Conservation (phyloP, 2,113 vertebrate species). For the Scytalopus superciliaris region DNA sequence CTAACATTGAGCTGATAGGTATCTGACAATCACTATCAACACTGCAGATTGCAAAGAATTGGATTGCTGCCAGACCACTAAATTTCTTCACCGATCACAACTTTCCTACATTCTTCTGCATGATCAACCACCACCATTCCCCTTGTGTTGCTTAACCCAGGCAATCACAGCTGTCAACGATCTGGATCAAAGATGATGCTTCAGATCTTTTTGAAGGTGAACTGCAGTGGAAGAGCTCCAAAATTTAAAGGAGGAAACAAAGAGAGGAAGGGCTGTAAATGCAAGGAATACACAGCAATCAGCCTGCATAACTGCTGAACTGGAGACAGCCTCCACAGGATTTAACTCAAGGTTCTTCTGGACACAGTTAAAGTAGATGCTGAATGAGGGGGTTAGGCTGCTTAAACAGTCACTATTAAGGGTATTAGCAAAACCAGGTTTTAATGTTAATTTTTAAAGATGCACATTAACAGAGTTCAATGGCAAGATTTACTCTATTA, state of each 20-base stretch:
- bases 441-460: neutral
- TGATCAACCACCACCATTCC: accelerated
- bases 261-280: neutral
- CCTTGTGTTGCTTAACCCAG: neutral
- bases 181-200: neutral
- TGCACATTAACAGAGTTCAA: neutral
- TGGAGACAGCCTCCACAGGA: neutral
- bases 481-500: too few species aligned
- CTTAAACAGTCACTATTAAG: neutral
- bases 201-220: neutral
- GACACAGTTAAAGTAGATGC: neutral
- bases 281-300: neutral
- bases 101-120: neutral
- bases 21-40: neutral
- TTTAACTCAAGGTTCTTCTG: neutral
- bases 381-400: neutral
- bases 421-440: neutral
- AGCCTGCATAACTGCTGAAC: neutral
- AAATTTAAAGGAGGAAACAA: neutral
- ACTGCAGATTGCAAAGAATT: neutral
- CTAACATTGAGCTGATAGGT: neutral
- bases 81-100: neutral
- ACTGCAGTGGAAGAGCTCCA: neutral
- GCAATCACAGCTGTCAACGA: neutral
- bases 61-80: neutral